Percentiles rank a stretch among this genome's conserved stretches.
phyloP scores from a whole-genome alignment of 2,888 invertebrate genomes.

The Polylopha cassiicola region DNA sequence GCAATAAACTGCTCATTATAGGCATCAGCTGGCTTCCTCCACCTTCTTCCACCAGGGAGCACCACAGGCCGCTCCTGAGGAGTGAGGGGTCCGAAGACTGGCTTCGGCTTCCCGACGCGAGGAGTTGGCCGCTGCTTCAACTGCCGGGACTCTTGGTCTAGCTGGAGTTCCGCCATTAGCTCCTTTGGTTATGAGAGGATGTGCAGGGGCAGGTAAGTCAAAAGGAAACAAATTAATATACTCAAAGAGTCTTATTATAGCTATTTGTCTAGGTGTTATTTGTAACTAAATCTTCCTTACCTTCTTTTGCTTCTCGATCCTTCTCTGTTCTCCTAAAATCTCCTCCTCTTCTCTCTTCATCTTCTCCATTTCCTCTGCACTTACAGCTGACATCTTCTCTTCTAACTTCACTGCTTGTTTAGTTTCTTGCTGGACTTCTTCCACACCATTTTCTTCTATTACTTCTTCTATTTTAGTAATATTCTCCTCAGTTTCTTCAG shows the following conservation, averaged over 20 bases:
- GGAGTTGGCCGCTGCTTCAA: constrained; percentile 71
- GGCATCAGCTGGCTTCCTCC: constrained; percentile 90
- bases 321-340: constrained; percentile 48
- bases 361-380: constrained; percentile 43
- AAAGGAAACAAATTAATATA: no score
- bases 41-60: constrained; percentile 86
- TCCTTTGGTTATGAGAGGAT: constrained; percentile 33
- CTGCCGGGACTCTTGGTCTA: constrained; percentile 64
- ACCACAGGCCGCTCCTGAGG: constrained; percentile 84
- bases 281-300: no score
- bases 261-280: no score
- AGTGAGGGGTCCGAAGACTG: constrained; percentile 75
- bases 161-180: constrained; percentile 57
- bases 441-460: constrained; percentile 16
- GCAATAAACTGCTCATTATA: constrained; percentile 94
- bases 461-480: constrained; percentile 23
- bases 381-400: constrained; percentile 25
- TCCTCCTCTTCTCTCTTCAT: constrained; percentile 47
- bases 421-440: constrained; percentile 24
- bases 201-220: no score
- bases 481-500: constrained; percentile 17
- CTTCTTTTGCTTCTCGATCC: constrained; percentile 56
- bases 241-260: no score
- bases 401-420: constrained; percentile 25
- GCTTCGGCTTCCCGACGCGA: constrained; percentile 53